Percentiles rank a stretch among this genome's conserved stretches.
Conservation (phyloP, 2,888 invertebrate species). For the Ophioninae sp. region DNA sequence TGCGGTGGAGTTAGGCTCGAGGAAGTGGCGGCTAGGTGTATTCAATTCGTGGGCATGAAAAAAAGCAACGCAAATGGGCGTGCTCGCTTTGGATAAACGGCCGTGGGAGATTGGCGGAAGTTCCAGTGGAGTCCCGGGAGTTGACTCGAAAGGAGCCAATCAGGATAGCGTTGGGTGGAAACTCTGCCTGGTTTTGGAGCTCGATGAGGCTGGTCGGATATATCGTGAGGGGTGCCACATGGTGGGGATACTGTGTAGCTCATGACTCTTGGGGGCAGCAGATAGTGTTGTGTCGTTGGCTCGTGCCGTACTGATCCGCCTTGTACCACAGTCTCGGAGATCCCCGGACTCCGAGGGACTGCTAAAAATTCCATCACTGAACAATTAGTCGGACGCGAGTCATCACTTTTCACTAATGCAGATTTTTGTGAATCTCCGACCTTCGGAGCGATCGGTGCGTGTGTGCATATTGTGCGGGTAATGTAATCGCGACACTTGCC, state of each 20-base stretch:
- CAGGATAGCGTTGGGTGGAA: slow-evolving; percentile 72
- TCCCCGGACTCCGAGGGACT: slow-evolving; percentile 67
- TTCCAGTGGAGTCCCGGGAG: slow-evolving; percentile 62
- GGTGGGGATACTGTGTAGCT: slow-evolving; percentile 75
- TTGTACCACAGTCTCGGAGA: slow-evolving; percentile 71
- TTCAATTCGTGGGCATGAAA: slow-evolving; percentile 77
- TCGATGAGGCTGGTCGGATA: slow-evolving; percentile 52
- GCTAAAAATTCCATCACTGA: slow-evolving; percentile 36
- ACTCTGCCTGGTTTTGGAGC: slow-evolving; percentile 73
- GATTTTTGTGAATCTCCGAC: slow-evolving; percentile 22
- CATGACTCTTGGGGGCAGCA: slow-evolving; percentile 72
- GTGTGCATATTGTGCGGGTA: slow-evolving; percentile 32
- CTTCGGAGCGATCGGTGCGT: not conserved
- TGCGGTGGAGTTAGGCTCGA: slow-evolving; percentile 41
- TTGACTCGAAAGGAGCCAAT: slow-evolving; percentile 71
- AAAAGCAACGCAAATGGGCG: slow-evolving; percentile 75
- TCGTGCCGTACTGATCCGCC: slow-evolving; percentile 77
- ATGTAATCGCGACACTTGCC: slow-evolving; percentile 5
- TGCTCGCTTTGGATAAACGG: slow-evolving; percentile 60
- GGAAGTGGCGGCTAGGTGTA: slow-evolving; percentile 75
- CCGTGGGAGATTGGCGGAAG: slow-evolving; percentile 59
- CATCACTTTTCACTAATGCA: slow-evolving; percentile 53
- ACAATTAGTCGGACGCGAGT: slow-evolving; percentile 56
- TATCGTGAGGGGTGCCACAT: slow-evolving; percentile 61
- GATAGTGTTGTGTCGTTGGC: slow-evolving; percentile 81